phyloP scores from a whole-genome alignment of 2,888 invertebrate species.

The Mesorhabditis spiculigera region DNA sequence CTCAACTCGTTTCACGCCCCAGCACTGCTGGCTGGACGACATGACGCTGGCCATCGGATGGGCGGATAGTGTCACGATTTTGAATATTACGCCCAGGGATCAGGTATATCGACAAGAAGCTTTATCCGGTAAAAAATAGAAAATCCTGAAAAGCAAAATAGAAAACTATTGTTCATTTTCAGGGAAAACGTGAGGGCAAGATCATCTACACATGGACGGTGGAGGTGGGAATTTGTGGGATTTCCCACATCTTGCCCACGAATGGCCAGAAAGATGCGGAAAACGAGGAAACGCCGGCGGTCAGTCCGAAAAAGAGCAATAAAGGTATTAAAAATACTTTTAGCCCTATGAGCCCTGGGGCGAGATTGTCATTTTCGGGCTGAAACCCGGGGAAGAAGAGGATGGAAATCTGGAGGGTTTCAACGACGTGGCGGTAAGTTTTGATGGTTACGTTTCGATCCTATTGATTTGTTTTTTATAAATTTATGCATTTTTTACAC shows the following conservation, averaged over 20 bases:
- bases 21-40: slow-evolving; percentile 41
- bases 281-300: background rate
- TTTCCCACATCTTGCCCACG: slow-evolving; percentile 36
- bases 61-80: slow-evolving; percentile 51
- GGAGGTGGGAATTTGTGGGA: slow-evolving; percentile 40
- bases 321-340: background rate
- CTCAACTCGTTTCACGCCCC: slow-evolving; percentile 45
- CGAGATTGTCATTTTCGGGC: slow-evolving; percentile 34
- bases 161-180: background rate
- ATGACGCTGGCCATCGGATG: slow-evolving; percentile 49
- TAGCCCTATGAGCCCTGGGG: slow-evolving; percentile 22
- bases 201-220: slow-evolving; percentile 33
- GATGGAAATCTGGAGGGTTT: background rate
- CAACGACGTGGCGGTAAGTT: background rate
- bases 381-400: slow-evolving; percentile 3
- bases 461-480: background rate
- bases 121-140: no score
- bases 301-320: background rate
- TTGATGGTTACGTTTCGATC: background rate
- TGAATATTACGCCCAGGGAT: background rate
- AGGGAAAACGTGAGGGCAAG: slow-evolving; percentile 18
- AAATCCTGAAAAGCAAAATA: no score
- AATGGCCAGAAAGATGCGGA: slow-evolving; percentile 5
- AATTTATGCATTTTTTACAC: background rate
- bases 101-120: background rate